These are phyloP conservation scores for Heliconius himera DNA, from an alignment of 1,140 invertebrate genomes.

Conservation along the genomic window DNA sequence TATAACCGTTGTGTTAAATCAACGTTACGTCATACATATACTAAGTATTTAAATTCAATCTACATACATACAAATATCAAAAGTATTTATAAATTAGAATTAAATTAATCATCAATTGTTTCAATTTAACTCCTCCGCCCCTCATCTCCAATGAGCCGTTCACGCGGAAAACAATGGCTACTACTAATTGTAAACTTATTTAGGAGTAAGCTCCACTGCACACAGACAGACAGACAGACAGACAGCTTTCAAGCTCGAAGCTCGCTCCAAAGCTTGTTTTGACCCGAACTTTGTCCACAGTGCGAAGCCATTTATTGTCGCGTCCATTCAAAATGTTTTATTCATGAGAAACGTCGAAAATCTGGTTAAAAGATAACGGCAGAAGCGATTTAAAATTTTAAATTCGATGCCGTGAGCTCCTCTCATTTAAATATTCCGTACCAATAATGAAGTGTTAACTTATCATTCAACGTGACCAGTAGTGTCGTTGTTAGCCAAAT, in stretches of 20 bases:
- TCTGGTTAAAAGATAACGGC: slow-evolving; percentile 12
- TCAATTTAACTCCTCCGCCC: background rate
- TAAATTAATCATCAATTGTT: background rate
- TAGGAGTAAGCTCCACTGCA: background rate
- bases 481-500: background rate
- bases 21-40: too few species aligned
- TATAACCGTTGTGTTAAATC: too few species aligned
- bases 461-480: background rate
- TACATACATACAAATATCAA: background rate
- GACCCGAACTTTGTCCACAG: background rate
- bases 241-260: slow-evolving; percentile 3
- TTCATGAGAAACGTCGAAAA: slow-evolving; percentile 8
- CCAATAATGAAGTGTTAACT: slow-evolving; percentile 9
- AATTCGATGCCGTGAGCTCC: slow-evolving; percentile 8
- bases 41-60: background rate
- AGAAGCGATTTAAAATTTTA: slow-evolving; percentile 8
- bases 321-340: background rate
- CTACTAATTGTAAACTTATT: slow-evolving; percentile 2
- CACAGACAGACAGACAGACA: slow-evolving; percentile 11
- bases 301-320: slow-evolving; percentile 3
- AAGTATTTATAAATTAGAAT: background rate
- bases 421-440: slow-evolving; percentile 8
- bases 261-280: background rate
- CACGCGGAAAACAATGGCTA: slow-evolving; percentile 1
- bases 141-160: slow-evolving; percentile 13